Conservation (phyloP, 2,113 vertebrate species). For the Paracanthobrama guichenoti region DNA sequence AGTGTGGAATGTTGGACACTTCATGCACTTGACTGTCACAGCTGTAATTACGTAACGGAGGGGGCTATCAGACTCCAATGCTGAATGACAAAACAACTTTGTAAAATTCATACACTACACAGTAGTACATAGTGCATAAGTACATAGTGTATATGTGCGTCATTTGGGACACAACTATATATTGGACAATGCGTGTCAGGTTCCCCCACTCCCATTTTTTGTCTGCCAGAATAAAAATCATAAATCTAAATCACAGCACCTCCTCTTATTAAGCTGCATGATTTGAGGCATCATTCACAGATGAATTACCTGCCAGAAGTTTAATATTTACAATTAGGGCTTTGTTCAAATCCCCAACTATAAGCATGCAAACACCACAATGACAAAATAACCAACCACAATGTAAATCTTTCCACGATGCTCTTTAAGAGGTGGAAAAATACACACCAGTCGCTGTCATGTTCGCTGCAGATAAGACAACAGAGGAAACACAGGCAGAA, state of each 20-base stretch:
- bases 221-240: not conserved
- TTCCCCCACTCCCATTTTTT: too few relatives aligned
- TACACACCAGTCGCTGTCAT: not conserved
- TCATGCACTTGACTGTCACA: too few relatives aligned
- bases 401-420: not conserved
- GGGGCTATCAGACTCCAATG: too few relatives aligned
- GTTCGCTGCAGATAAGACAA: constrained; percentile 38
- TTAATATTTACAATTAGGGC: not conserved
- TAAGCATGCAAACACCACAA: not conserved
- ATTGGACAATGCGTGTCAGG: too few relatives aligned
- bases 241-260: not conserved
- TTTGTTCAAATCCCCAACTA: not conserved
- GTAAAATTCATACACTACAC: too few relatives aligned
- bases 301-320: not conserved
- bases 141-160: too few relatives aligned
- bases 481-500: constrained; percentile 15
- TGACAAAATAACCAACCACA: not conserved
- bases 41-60: too few relatives aligned
- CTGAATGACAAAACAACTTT: too few relatives aligned
- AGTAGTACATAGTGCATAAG: too few relatives aligned
- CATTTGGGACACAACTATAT: too few relatives aligned
- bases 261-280: not conserved
- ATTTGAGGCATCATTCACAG: not conserved
- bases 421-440: constrained; percentile 33
- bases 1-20: too few relatives aligned